Evolutionary conservation across 2,888 invertebrate species (phyloP).

Genomic region (Drosophila lutescens): DNA sequence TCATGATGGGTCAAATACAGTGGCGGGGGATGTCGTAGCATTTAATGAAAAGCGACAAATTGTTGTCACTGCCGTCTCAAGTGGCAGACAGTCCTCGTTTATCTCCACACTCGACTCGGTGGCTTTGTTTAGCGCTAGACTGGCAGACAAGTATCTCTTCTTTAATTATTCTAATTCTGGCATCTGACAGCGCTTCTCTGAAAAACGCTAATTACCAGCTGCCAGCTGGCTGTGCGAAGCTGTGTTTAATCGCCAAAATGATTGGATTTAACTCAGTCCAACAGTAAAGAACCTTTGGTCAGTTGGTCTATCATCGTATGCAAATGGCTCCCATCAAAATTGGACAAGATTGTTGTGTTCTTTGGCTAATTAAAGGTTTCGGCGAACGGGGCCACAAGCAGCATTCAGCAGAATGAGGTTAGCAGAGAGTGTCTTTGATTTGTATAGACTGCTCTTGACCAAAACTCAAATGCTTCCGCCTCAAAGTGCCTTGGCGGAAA

Average conservation of each 20-base stretch:
- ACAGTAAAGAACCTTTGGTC: neutral
- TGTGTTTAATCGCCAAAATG: conserved; percentile 11
- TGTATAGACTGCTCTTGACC: conserved; percentile 23
- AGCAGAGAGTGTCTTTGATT: conserved; percentile 24
- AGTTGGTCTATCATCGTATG: conserved; percentile 15
- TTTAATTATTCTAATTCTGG: neutral
- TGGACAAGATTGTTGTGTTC: conserved; percentile 21
- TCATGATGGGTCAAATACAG: conserved; percentile 22
- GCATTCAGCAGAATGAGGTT: conserved; percentile 22
- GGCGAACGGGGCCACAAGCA: conserved; percentile 53
- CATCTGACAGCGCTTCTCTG: conserved; percentile 5
- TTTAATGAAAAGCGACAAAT: conserved; percentile 65
- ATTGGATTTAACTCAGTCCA: neutral
- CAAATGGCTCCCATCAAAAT: conserved; percentile 37
- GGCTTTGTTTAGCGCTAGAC: conserved; percentile 5
- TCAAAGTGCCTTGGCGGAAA: conserved; percentile 59
- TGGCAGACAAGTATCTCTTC: conserved; percentile 6
- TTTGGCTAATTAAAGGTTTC: conserved; percentile 34
- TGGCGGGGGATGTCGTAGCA: conserved; percentile 3
- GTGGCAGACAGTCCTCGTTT: conserved; percentile 45
- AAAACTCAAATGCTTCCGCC: conserved; percentile 62
- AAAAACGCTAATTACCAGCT: conserved; percentile 4
- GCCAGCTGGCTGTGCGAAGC: conserved; percentile 10
- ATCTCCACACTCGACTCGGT: conserved; percentile 5
- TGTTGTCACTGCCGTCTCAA: conserved; percentile 66